Conservation (phyloP, 2,797 vertebrate genomes). For the Danio kyathit region DNA sequence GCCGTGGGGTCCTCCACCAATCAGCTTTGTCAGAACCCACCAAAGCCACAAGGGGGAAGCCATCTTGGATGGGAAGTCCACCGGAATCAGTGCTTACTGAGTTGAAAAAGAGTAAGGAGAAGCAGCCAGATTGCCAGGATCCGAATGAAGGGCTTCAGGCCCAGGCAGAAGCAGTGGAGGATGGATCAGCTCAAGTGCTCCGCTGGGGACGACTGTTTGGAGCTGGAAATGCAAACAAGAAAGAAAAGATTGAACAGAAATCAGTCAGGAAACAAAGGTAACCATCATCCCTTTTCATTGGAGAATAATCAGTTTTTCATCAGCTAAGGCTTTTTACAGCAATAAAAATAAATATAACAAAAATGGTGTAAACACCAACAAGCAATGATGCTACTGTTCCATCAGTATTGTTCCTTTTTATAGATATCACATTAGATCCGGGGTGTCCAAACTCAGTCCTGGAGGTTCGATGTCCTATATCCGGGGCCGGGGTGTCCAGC, state of each 20-base stretch:
- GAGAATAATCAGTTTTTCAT: constrained; percentile 4
- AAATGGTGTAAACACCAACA: not conserved
- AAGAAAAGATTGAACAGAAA: constrained; percentile 76
- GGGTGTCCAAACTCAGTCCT: too few species aligned
- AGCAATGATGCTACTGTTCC: not conserved
- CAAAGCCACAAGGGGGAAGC: constrained; percentile 73
- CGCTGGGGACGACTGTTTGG: constrained; percentile 95
- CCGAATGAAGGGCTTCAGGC: constrained; percentile 1
- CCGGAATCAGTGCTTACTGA: constrained; percentile 89
- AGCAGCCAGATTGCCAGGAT: constrained; percentile 64
- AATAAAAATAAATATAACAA: not conserved
- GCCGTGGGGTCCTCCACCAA: constrained; percentile 47
- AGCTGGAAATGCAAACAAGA: constrained; percentile 76
- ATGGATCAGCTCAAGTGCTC: constrained; percentile 70
- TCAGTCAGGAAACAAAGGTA: constrained; percentile 67
- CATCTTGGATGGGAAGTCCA: constrained; percentile 96
- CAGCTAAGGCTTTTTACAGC: not conserved
- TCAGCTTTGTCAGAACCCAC: constrained; percentile 47
- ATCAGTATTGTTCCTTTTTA: not conserved
- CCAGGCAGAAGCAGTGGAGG: constrained; percentile 54
- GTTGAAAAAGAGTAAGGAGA: constrained; percentile 82
- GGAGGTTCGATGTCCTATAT: too few species aligned
- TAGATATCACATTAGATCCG: too few species aligned
- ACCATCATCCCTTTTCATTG: not conserved
- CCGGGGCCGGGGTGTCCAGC: too few species aligned